Percentiles rank a stretch among this genome's conserved stretches.
Conservation (phyloP, 2,797 vertebrate species). For the Mergus octosetaceus region DNA sequence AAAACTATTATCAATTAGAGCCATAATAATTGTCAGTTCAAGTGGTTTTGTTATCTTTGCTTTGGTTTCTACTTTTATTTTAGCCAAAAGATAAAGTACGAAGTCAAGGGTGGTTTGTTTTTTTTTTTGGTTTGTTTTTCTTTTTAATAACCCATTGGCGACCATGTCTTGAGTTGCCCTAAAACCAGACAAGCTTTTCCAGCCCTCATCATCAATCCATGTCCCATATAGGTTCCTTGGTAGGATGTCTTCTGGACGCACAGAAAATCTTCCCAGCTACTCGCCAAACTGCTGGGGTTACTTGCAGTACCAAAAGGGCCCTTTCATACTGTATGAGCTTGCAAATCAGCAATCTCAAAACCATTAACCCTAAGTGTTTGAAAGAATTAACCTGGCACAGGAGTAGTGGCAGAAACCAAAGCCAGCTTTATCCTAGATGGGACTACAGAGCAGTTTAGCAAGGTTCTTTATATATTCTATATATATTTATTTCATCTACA, state of each 20-base stretch:
- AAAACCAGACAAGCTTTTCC: not conserved
- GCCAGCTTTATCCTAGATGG: not conserved
- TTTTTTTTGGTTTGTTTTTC: no score
- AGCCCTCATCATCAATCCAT: not conserved
- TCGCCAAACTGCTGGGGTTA: not conserved
- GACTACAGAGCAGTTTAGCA: not conserved
- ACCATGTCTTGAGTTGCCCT: not conserved
- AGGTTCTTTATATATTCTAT: not conserved
- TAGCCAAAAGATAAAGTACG: not conserved
- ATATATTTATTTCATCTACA: not conserved
- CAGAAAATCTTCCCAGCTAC: not conserved
- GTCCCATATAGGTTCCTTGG: not conserved
- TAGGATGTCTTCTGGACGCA: not conserved
- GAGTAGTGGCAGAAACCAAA: not conserved
- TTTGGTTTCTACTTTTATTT: not conserved
- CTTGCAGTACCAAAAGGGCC: not conserved
- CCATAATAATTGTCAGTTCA: not conserved
- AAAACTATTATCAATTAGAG: not conserved
- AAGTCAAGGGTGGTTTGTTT: not conserved
- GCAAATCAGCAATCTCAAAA: not conserved
- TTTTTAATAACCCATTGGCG: not conserved
- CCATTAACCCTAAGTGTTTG: not conserved
- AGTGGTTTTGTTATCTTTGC: not conserved
- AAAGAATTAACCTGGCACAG: not conserved
- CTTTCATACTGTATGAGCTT: fast-evolving